Conservation (phyloP, 2,797 vertebrate species). For the Danio tinwini region DNA sequence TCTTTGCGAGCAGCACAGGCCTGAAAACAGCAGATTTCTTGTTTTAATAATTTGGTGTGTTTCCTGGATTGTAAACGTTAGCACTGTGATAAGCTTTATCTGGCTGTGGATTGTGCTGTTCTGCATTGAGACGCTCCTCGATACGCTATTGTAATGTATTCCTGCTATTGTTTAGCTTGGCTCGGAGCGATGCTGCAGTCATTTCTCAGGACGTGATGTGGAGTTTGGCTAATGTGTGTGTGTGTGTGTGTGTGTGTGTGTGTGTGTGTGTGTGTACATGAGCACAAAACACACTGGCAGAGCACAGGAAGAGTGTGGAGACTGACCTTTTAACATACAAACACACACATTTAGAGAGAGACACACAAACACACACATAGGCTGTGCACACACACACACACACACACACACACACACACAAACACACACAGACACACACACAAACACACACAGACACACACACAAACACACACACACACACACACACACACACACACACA, state of each 20-base stretch:
- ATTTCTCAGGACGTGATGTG: slow-evolving; percentile 57
- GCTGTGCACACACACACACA: no score
- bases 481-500: not conserved
- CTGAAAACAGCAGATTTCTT: slow-evolving; percentile 46
- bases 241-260: no score
- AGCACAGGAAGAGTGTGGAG: not conserved
- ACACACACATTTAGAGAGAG: no score
- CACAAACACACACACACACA: no score
- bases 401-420: not conserved
- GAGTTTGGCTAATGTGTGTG: slow-evolving; percentile 52
- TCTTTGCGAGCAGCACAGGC: not conserved
- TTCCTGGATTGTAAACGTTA: slow-evolving; percentile 50
- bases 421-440: not conserved
- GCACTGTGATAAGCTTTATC: slow-evolving; percentile 62
- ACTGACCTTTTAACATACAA: slow-evolving; percentile 3
- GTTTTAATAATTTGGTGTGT: slow-evolving; percentile 54
- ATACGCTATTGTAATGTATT: slow-evolving; percentile 64
- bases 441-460: no score
- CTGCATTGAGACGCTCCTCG: slow-evolving; percentile 29
- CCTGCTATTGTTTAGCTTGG: slow-evolving; percentile 67
- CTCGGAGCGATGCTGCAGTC: slow-evolving; percentile 37
- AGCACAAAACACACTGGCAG: slow-evolving; percentile 47
- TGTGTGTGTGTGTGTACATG: slow-evolving; percentile 38
- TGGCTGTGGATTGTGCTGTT: slow-evolving; percentile 38
- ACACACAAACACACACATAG: no score